phyloP scores from a whole-genome alignment of 2,888 invertebrate genomes.

The Caenorhabditis imperialis region DNA sequence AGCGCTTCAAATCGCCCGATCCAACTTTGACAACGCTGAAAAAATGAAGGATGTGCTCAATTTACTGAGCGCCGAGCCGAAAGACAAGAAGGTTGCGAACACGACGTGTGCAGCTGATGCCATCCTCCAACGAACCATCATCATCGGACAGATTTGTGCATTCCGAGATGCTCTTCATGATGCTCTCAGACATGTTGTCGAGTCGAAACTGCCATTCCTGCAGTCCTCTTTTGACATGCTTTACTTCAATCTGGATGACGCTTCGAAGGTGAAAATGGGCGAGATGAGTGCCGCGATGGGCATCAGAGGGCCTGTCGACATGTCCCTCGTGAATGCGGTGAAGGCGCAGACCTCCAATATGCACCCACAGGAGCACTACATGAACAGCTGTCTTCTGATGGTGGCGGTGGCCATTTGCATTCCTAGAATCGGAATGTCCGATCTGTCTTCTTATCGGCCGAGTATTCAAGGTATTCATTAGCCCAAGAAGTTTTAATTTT shows the following conservation, averaged over 20 bases:
- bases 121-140: slow-evolving; percentile 95
- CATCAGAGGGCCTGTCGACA: slow-evolving; percentile 92
- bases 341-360: slow-evolving; percentile 83
- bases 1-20: slow-evolving; percentile 89
- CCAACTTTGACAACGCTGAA: slow-evolving; percentile 98
- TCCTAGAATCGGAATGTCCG: slow-evolving; percentile 91
- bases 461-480: slow-evolving; percentile 59
- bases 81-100: slow-evolving; percentile 55
- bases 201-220: slow-evolving; percentile 90
- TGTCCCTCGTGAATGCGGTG: slow-evolving; percentile 90
- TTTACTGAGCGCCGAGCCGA: slow-evolving; percentile 57
- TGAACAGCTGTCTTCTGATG: slow-evolving; percentile 92
- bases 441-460: slow-evolving; percentile 82
- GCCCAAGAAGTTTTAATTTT: background rate
- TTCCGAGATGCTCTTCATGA: slow-evolving; percentile 95
- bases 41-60: slow-evolving; percentile 94
- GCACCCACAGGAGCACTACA: slow-evolving; percentile 73
- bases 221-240: slow-evolving; percentile 87
- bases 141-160: slow-evolving; percentile 95
- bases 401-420: slow-evolving; percentile 98
- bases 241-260: slow-evolving; percentile 62
- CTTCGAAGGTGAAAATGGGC: slow-evolving; percentile 59
- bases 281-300: slow-evolving; percentile 99
- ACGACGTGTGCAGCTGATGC: slow-evolving; percentile 71
- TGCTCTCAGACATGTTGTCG: slow-evolving; percentile 88